A percentile compares a stretch with the other conserved stretches of the same genome.
These are phyloP conservation scores for Marronus borbonicus DNA, from an alignment of 2,888 invertebrate genomes.

Conservation along the genomic window DNA sequence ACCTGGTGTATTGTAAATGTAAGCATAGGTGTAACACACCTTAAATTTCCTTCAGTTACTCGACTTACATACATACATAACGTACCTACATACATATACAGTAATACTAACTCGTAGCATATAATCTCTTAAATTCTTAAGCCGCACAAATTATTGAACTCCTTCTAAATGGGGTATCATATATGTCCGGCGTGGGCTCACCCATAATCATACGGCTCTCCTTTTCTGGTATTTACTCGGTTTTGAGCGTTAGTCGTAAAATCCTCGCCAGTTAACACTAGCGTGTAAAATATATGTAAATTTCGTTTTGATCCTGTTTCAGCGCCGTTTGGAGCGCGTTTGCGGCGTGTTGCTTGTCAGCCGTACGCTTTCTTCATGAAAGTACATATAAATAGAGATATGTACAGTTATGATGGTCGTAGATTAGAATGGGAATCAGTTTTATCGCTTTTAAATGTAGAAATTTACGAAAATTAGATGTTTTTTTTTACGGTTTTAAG, in stretches of 20 bases:
- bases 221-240: conserved; percentile 38
- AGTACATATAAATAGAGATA: conserved; percentile 2
- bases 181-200: conserved; percentile 31
- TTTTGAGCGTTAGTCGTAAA: conserved; percentile 33
- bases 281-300: conserved; percentile 37
- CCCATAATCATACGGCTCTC: conserved; percentile 23
- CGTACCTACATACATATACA: conserved; percentile 5
- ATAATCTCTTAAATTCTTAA: conserved; percentile 8
- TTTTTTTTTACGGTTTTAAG: no score
- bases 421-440: not conserved
- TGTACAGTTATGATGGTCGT: conserved; percentile 7
- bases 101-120: conserved; percentile 3
- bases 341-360: not conserved
- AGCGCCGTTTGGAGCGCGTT: conserved; percentile 25
- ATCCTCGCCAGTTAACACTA: conserved; percentile 27
- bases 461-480: no score
- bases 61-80: conserved; percentile 2
- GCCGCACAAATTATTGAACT: conserved; percentile 16
- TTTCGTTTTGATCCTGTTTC: conserved; percentile 31
- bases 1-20: no score
- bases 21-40: conserved; percentile 6
- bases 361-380: no score
- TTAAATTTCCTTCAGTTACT: conserved; percentile 6
- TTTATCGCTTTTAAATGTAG: conserved; percentile 9
- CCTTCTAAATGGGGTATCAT: conserved; percentile 27